phyloP scores from a whole-genome alignment of 2,113 vertebrate genomes.

The Silurus glanis region DNA sequence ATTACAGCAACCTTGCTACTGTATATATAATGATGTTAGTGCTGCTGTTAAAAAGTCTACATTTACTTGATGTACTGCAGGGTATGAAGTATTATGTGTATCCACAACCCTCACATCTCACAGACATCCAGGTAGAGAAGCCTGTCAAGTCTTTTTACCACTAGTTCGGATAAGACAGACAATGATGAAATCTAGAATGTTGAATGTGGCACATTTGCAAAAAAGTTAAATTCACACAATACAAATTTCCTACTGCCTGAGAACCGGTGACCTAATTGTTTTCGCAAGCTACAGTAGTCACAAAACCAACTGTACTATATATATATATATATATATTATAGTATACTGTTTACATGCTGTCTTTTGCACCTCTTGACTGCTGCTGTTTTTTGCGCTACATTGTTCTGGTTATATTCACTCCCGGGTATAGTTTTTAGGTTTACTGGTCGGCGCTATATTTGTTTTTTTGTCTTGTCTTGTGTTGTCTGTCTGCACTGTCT shows the following conservation, averaged over 20 bases:
- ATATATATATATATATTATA: no score
- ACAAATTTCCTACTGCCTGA: conserved; percentile 71
- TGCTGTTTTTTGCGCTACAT: no score
- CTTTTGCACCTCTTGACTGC: no score
- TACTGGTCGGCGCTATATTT: no score
- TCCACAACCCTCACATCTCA: conserved; percentile 83
- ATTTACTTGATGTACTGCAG: conserved; percentile 82
- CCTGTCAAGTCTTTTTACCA: no score
- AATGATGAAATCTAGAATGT: conserved; percentile 72
- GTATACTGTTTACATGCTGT: no score
- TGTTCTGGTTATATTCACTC: no score
- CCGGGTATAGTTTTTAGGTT: no score
- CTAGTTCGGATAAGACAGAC: no score
- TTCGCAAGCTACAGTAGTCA: conserved; percentile 64
- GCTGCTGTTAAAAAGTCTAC: conserved; percentile 74
- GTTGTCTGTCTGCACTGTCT: no score
- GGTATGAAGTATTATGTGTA: conserved; percentile 92
- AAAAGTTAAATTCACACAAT: not conserved
- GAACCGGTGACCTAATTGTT: conserved; percentile 53
- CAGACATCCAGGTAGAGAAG: conserved; percentile 54
- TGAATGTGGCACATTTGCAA: conserved; percentile 47
- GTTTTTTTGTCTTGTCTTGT: no score
- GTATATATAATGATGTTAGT: conserved; percentile 84
- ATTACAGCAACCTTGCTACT: conserved; percentile 88
- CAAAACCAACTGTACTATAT: no score